Percentiles rank a stretch among this genome's conserved stretches.
These are phyloP conservation scores for Mythimna ferrago DNA, from an alignment of 2,888 invertebrate genomes.

Conservation along the genomic window DNA sequence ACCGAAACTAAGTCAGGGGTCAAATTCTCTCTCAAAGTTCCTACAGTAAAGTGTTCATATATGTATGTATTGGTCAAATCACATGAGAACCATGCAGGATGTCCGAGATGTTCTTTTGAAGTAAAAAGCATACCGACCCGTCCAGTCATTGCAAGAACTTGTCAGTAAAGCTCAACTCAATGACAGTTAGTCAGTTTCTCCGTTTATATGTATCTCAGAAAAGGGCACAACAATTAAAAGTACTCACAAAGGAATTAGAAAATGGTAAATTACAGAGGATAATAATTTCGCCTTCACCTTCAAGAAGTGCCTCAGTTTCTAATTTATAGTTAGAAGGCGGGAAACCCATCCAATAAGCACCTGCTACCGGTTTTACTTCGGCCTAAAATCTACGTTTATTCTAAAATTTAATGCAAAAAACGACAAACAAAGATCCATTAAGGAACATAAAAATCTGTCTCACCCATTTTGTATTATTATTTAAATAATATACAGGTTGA, in stretches of 20 bases:
- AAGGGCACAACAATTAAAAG: background rate
- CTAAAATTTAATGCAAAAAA: slow-evolving; percentile 17
- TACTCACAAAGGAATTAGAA: background rate
- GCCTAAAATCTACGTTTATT: background rate
- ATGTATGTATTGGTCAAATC: no score
- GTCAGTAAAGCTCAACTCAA: no score
- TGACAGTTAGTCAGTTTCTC: no score
- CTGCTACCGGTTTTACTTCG: slow-evolving; percentile 17
- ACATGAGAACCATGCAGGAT: no score
- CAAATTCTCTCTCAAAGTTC: no score
- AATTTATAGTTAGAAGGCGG: background rate
- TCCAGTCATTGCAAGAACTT: no score
- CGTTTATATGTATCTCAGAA: no score
- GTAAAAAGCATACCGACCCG: no score
- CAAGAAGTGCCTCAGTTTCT: background rate
- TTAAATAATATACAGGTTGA: slow-evolving; percentile 11
- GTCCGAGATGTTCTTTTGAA: no score
- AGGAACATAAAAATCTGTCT: slow-evolving; percentile 28
- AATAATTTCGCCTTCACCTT: background rate
- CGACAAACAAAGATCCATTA: background rate
- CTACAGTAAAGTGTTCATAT: no score
- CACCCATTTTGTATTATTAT: slow-evolving; percentile 16
- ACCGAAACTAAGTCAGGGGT: no score
- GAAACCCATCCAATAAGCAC: background rate
- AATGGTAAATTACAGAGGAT: background rate